A percentile compares a stretch with the other conserved stretches of the same genome.
Evolutionary conservation across 2,888 invertebrate species (phyloP).

Genomic region (Agrochola litura): DNA sequence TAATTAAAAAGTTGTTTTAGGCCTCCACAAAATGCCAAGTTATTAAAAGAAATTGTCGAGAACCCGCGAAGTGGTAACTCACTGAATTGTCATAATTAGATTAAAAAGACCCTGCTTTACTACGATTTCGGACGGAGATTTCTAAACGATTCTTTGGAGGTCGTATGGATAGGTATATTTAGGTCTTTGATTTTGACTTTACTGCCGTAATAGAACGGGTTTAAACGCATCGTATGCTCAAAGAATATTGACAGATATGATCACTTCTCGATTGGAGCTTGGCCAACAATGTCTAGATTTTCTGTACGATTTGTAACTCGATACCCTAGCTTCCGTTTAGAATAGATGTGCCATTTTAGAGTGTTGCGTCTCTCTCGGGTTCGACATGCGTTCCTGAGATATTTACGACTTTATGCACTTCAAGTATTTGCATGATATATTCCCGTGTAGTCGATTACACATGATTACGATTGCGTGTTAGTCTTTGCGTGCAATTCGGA

Average conservation of each 20-base stretch:
- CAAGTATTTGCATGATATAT: constrained; percentile 75
- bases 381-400: constrained; percentile 83
- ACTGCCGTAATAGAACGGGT: constrained; percentile 70
- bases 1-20: constrained; percentile 89
- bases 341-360: constrained; percentile 87
- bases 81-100: constrained; percentile 86
- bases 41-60: constrained; percentile 87
- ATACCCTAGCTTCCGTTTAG: constrained; percentile 87
- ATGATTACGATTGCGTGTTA: constrained; percentile 63
- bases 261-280: constrained; percentile 88
- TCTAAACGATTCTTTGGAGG: constrained; percentile 55
- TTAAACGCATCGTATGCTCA: constrained; percentile 85
- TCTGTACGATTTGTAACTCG: constrained; percentile 88
- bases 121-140: constrained; percentile 73
- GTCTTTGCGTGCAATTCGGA: constrained; percentile 63
- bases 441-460: constrained; percentile 65
- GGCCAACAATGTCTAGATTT: constrained; percentile 88
- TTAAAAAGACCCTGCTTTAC: constrained; percentile 79
- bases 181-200: constrained; percentile 67
- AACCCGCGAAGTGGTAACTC: constrained; percentile 83
- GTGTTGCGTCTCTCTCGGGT: constrained; percentile 83
- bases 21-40: constrained; percentile 82
- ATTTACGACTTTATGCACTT: constrained; percentile 84
- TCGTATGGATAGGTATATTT: constrained; percentile 60
- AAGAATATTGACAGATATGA: constrained; percentile 90